Evolutionary conservation across 2,797 vertebrate genomes (phyloP).

Genomic region (Zenarchopterus dispar): DNA sequence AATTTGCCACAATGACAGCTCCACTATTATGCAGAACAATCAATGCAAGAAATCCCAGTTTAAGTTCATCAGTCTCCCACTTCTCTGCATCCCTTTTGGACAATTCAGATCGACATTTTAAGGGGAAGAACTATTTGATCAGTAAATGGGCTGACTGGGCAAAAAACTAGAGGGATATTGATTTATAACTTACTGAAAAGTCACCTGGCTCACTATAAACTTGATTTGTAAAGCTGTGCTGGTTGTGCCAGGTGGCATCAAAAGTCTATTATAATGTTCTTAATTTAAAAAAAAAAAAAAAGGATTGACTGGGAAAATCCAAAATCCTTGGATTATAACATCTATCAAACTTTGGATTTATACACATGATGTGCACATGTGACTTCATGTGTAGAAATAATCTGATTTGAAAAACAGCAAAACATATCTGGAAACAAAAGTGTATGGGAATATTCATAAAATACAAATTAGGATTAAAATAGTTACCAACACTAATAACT

Average conservation of each 20-base stretch:
- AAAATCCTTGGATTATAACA: too few species aligned
- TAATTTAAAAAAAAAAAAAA: too few species aligned
- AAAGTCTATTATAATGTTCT: conserved; percentile 7
- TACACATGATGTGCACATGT: too few species aligned
- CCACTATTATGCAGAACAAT: conserved; percentile 43
- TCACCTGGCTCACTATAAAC: conserved; percentile 38
- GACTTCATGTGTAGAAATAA: too few species aligned
- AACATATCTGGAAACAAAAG: too few species aligned
- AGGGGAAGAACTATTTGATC: conserved; percentile 43
- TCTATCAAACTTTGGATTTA: too few species aligned
- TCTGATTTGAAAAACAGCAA: too few species aligned
- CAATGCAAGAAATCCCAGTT: conserved; percentile 47
- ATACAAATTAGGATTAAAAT: too few species aligned
- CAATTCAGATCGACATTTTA: conserved; percentile 47
- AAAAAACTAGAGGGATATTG: conserved; percentile 33
- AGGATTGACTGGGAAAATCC: too few species aligned
- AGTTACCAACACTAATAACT: too few species aligned
- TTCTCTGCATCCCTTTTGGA: conserved; percentile 21
- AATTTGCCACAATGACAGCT: conserved; percentile 20
- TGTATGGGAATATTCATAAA: too few species aligned
- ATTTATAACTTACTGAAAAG: conserved; percentile 37
- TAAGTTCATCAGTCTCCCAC: conserved; percentile 49
- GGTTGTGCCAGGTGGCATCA: neutral
- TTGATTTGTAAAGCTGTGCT: conserved; percentile 31
- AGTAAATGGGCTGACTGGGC: conserved; percentile 37